These are phyloP conservation scores for Varanus salvator DNA, from an alignment of 2,113 vertebrate species.

Conservation along the genomic window DNA sequence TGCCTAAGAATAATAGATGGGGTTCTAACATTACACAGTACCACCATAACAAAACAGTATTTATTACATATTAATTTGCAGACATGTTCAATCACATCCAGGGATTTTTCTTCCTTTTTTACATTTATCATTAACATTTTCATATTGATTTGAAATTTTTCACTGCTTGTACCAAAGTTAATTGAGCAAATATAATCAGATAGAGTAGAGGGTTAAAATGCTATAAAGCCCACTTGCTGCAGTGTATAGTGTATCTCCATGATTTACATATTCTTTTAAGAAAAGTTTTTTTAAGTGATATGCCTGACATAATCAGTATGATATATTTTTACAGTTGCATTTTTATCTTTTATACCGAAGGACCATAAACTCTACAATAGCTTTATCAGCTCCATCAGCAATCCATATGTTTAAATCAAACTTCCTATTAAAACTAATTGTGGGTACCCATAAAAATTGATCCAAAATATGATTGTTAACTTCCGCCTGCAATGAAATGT, in stretches of 20 bases:
- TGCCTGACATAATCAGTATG: background rate
- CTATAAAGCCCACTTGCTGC: background rate
- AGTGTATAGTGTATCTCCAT: background rate
- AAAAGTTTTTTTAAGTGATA: rapidly evolving
- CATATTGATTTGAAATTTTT: background rate
- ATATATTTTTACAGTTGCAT: conserved; percentile 27
- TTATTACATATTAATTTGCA: background rate
- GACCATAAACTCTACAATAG: background rate
- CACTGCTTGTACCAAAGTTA: background rate
- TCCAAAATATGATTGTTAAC: rapidly evolving
- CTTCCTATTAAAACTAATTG: background rate
- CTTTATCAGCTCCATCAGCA: conserved; percentile 21
- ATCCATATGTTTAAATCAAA: background rate
- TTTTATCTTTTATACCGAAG: conserved; percentile 39
- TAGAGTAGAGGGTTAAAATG: background rate
- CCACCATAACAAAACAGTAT: background rate
- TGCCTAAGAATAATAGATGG: conserved; percentile 19
- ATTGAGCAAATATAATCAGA: background rate
- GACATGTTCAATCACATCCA: background rate
- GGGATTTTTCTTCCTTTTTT: background rate
- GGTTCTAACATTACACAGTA: rapidly evolving
- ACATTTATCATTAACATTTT: background rate
- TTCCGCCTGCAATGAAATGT: background rate
- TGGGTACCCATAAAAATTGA: background rate
- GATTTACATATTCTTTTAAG: background rate